Evolutionary conservation across 1,140 invertebrate genomes (phyloP).

Genomic region (Zaprionus gabonicus): DNA sequence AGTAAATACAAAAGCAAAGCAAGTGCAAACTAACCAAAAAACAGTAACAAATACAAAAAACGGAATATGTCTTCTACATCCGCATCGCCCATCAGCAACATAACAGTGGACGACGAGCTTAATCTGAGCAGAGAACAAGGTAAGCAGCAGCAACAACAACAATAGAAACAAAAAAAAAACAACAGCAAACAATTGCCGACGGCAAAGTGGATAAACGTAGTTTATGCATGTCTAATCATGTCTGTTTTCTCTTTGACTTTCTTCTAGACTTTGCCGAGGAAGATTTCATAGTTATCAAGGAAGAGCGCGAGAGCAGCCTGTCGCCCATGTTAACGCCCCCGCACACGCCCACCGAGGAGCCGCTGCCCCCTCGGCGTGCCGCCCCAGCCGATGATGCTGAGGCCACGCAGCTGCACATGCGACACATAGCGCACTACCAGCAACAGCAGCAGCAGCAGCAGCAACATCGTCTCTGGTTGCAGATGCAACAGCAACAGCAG

Average conservation of each 20-base stretch:
- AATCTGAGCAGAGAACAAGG: conserved; percentile 82
- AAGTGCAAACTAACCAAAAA: conserved; percentile 24
- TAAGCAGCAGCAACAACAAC: conserved; percentile 39
- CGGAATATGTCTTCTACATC: conserved; percentile 83
- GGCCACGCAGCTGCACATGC: conserved; percentile 68
- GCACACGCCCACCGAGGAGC: conserved; percentile 88
- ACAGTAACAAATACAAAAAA: conserved; percentile 23
- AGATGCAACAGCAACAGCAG: conserved; percentile 58
- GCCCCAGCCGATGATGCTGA: conserved; percentile 68
- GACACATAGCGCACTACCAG: conserved; percentile 73
- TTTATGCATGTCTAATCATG: background rate
- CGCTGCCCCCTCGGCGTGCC: conserved; percentile 56
- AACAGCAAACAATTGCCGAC: conserved; percentile 46
- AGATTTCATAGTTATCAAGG: conserved; percentile 86
- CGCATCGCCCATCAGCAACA: conserved; percentile 83
- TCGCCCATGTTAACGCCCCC: conserved; percentile 89
- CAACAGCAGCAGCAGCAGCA: conserved; percentile 70
- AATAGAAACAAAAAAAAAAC: background rate
- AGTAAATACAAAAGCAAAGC: conserved; percentile 19
- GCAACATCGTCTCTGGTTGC: conserved; percentile 74
- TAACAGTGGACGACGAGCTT: conserved; percentile 83
- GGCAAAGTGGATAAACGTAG: conserved; percentile 41
- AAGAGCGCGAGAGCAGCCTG: conserved; percentile 87
- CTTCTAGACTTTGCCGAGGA: conserved; percentile 77
- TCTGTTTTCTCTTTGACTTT: background rate